A percentile compares a stretch with the other conserved stretches of the same genome.
These are phyloP conservation scores for Hestina assimilis DNA, from an alignment of 1,140 invertebrate species.

Conservation along the genomic window DNA sequence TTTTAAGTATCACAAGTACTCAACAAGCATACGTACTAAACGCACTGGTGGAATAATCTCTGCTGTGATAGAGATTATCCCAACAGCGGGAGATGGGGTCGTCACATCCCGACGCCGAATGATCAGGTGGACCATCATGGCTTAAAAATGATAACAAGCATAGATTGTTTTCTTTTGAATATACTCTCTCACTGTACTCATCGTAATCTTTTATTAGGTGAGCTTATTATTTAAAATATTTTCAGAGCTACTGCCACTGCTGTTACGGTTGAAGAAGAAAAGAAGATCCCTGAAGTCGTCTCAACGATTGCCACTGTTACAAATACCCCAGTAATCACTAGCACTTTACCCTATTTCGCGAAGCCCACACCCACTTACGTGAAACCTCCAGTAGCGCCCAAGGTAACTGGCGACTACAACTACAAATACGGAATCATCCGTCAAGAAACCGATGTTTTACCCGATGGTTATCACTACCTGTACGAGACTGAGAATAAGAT, in stretches of 20 bases:
- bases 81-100: too few relatives aligned
- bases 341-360: slow-evolving; percentile 15
- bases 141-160: too few relatives aligned
- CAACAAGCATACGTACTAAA: too few relatives aligned
- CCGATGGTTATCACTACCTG: slow-evolving; percentile 76
- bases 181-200: too few relatives aligned
- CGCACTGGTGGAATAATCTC: too few relatives aligned
- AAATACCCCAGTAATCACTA: slow-evolving; percentile 5
- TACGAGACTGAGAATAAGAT: slow-evolving; percentile 84
- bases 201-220: not conserved
- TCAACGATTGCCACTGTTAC: slow-evolving; percentile 15
- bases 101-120: too few relatives aligned
- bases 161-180: too few relatives aligned
- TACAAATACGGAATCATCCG: slow-evolving; percentile 71
- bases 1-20: too few relatives aligned
- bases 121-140: too few relatives aligned
- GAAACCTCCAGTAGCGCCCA: slow-evolving; percentile 47
- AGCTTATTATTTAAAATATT: not conserved
- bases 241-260: not conserved
- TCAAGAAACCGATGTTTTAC: slow-evolving; percentile 52
- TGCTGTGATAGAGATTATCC: too few relatives aligned
- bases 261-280: not conserved
- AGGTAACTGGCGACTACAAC: slow-evolving; percentile 44
- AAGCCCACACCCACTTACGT: slow-evolving; percentile 46
- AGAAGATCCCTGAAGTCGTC: slow-evolving; percentile 9